Evolutionary conservation across 2,888 invertebrate species (phyloP).

Genomic region (Parnassius smintheus): DNA sequence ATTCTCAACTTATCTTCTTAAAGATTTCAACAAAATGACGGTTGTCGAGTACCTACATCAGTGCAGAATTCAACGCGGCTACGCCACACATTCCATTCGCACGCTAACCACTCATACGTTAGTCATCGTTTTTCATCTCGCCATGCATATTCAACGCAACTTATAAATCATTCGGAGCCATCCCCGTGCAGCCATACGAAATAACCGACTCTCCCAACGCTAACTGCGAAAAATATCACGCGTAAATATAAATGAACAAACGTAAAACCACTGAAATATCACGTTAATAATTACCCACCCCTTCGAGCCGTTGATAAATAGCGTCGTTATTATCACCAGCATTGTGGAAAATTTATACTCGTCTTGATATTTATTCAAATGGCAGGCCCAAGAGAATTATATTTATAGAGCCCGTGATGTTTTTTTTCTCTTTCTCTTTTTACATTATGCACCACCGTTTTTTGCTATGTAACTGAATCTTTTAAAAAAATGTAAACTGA

Average conservation of each 20-base stretch:
- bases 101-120: slow-evolving; percentile 59
- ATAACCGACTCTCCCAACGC: slow-evolving; percentile 68
- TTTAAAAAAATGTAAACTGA: slow-evolving; percentile 14
- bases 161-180: slow-evolving; percentile 74
- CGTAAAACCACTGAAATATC: slow-evolving; percentile 64
- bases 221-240: slow-evolving; percentile 63
- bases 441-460: slow-evolving; percentile 27
- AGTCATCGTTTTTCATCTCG: slow-evolving; percentile 77
- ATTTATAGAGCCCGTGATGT: slow-evolving; percentile 50
- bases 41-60: slow-evolving; percentile 35
- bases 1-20: slow-evolving; percentile 71
- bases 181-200: slow-evolving; percentile 63
- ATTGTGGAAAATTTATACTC: slow-evolving; percentile 68
- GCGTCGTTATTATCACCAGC: slow-evolving; percentile 76
- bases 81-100: slow-evolving; percentile 43
- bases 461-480: slow-evolving; percentile 22
- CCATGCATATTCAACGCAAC: slow-evolving; percentile 79
- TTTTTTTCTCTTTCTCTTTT: slow-evolving; percentile 38
- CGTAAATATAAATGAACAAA: slow-evolving; percentile 72
- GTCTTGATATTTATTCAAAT: slow-evolving; percentile 75
- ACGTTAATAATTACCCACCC: slow-evolving; percentile 77
- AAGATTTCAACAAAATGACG: slow-evolving; percentile 68
- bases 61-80: slow-evolving; percentile 28
- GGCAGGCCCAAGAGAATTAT: slow-evolving; percentile 57
- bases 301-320: slow-evolving; percentile 76